Conservation (phyloP, 2,113 vertebrate species). For the Ia io region DNA sequence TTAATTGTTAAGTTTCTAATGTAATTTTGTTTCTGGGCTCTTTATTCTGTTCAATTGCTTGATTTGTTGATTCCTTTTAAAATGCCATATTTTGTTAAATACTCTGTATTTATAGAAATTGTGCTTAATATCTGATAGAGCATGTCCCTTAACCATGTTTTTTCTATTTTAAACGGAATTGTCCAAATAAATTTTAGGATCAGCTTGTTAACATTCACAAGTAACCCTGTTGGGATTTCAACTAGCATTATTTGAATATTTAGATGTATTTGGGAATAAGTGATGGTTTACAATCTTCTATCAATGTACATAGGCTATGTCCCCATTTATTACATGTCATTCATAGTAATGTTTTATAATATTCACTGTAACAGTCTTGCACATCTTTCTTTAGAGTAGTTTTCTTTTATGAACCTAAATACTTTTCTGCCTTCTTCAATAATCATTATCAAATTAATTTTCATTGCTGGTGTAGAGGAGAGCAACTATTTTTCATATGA, state of each 20-base stretch:
- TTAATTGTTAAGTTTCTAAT: neutral
- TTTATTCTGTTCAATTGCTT: neutral
- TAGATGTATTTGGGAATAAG: neutral
- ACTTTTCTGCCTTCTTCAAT: neutral
- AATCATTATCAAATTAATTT: neutral
- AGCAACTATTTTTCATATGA: neutral
- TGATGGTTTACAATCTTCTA: neutral
- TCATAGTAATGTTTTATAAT: neutral
- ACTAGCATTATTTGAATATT: neutral
- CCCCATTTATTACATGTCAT: neutral
- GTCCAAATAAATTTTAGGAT: slow-evolving; percentile 4
- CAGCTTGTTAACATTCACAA: neutral
- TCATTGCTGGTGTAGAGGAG: neutral
- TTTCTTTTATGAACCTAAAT: neutral
- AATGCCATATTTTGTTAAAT: neutral
- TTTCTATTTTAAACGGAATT: neutral
- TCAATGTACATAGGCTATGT: neutral
- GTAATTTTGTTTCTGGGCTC: neutral
- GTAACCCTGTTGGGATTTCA: neutral
- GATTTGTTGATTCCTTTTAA: neutral
- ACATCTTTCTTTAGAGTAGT: neutral
- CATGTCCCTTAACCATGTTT: neutral
- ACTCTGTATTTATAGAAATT: neutral
- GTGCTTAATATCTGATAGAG: neutral
- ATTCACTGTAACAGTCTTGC: neutral